A percentile compares a stretch with the other conserved stretches of the same genome.
Conservation (phyloP, 2,797 vertebrate species). For the Percopsis omiscomaycus region DNA sequence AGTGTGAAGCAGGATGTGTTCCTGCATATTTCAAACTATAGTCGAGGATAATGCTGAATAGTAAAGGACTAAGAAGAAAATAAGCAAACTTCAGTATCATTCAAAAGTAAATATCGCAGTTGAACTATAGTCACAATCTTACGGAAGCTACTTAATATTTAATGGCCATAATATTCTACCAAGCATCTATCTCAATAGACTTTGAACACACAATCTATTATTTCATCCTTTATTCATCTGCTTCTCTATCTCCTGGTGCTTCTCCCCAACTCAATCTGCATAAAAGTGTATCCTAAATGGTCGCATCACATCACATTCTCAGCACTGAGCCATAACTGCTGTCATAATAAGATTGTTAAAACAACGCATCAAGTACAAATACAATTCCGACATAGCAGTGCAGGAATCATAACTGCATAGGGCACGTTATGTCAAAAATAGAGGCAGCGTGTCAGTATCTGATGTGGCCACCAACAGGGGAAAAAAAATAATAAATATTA, state of each 20-base stretch:
- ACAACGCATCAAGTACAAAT: too few species aligned
- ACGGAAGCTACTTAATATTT: slow-evolving; percentile 33
- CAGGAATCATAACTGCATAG: too few species aligned
- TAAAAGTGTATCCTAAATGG: slow-evolving; percentile 3
- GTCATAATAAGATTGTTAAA: too few species aligned
- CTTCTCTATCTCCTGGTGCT: slow-evolving; percentile 26
- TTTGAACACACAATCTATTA: slow-evolving; percentile 41
- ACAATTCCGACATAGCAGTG: too few species aligned
- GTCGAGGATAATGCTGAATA: slow-evolving; percentile 26
- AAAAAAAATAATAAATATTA: too few species aligned
- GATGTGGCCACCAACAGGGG: too few species aligned
- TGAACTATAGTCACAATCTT: slow-evolving; percentile 44
- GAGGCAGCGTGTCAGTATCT: too few species aligned
- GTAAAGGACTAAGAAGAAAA: slow-evolving; percentile 31
- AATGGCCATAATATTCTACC: slow-evolving; percentile 46
- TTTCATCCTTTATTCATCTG: slow-evolving; percentile 41
- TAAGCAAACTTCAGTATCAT: slow-evolving; percentile 34
- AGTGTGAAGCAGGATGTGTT: slow-evolving; percentile 17
- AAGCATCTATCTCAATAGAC: slow-evolving; percentile 42
- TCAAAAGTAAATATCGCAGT: slow-evolving; percentile 43
- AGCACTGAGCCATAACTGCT: too few species aligned
- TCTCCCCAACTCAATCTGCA: slow-evolving; percentile 39
- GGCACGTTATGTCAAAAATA: too few species aligned
- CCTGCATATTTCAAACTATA: slow-evolving; percentile 50
- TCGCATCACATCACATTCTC: too few species aligned